Percentiles rank a stretch among this genome's conserved stretches.
Conservation (phyloP, 2,797 vertebrate genomes). For the Crenichthys baileyi region DNA sequence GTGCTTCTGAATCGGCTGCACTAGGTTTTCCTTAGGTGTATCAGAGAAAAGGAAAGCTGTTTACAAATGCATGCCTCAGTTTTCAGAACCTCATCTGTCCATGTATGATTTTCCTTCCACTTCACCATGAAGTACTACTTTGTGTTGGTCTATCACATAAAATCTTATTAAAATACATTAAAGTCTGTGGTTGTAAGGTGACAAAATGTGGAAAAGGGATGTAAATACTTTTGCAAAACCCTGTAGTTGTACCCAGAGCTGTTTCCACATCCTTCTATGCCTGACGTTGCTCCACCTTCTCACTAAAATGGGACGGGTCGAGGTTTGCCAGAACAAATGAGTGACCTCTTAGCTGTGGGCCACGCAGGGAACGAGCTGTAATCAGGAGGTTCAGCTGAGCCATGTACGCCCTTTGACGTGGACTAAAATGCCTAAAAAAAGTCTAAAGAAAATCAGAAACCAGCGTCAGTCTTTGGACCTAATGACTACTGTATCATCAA, state of each 20-base stretch:
- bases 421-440: conserved; percentile 15
- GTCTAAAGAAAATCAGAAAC: conserved; percentile 8
- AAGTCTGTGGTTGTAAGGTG: not conserved
- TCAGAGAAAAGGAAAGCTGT: too few relatives aligned
- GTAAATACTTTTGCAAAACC: not conserved
- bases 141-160: not conserved
- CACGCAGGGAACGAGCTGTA: conserved; percentile 53
- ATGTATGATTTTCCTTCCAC: too few relatives aligned
- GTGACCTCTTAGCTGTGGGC: conserved; percentile 39
- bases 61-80: too few relatives aligned
- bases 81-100: too few relatives aligned
- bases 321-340: conserved; percentile 54
- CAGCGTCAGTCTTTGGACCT: conserved; percentile 33
- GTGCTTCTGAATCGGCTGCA: too few relatives aligned
- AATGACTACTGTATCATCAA: conserved; percentile 50
- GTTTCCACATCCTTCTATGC: not conserved
- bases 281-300: conserved; percentile 24
- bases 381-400: conserved; percentile 39
- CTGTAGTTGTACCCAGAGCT: not conserved
- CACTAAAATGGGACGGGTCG: conserved; percentile 26
- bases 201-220: not conserved
- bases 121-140: too few relatives aligned
- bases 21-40: too few relatives aligned
- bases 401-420: not conserved
- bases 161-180: not conserved